These are phyloP conservation scores for Plectrocnemia conspersa DNA, from an alignment of 1,140 invertebrate species.

Conservation along the genomic window DNA sequence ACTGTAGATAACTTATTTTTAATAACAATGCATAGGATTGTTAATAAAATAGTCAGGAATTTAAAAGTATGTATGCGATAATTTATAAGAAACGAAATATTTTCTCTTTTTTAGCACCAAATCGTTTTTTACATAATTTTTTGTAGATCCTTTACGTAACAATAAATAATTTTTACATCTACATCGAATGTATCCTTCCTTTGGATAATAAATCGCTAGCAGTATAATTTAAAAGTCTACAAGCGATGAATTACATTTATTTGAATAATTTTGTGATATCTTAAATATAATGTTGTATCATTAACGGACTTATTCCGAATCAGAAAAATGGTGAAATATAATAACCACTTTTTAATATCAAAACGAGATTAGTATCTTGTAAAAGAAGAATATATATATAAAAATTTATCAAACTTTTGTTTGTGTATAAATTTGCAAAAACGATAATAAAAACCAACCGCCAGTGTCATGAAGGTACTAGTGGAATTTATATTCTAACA, in stretches of 20 bases:
- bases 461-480: conserved; percentile 15
- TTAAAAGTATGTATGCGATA: conserved; percentile 15
- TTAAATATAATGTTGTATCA: conserved; percentile 40
- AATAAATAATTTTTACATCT: conserved; percentile 27
- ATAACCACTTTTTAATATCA: conserved; percentile 30
- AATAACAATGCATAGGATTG: conserved; percentile 11
- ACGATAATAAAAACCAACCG: too few species aligned
- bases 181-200: conserved; percentile 56
- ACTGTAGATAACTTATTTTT: conserved; percentile 18
- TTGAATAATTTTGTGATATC: conserved; percentile 56
- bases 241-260: conserved; percentile 49
- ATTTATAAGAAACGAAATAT: conserved; percentile 15
- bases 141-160: conserved; percentile 23
- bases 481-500: conserved; percentile 8
- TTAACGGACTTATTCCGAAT: conserved; percentile 34
- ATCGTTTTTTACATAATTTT: too few species aligned
- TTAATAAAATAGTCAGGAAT: conserved; percentile 6
- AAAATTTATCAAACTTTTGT: conserved; percentile 34
- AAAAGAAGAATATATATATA: conserved; percentile 46
- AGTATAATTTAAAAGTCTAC: conserved; percentile 24
- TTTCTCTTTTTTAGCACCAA: conserved; percentile 21
- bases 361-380: conserved; percentile 29
- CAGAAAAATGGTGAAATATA: conserved; percentile 32
- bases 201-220: conserved; percentile 37
- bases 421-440: conserved; percentile 32